Evolutionary conservation across 2,797 vertebrate genomes (phyloP).

Genomic region (Platyrinchus mystaceus): DNA sequence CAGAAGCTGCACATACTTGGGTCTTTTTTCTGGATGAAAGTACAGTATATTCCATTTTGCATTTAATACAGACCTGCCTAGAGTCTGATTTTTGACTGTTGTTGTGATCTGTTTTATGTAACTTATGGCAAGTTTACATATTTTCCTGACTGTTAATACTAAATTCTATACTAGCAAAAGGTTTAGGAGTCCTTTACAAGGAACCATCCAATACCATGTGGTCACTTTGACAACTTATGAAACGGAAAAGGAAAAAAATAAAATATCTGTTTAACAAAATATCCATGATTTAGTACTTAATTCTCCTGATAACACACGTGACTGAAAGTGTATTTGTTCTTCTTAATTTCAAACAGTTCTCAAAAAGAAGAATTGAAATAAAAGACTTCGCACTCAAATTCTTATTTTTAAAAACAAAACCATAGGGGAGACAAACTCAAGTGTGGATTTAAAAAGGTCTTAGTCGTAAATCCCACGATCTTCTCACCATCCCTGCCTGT

Average conservation of each 20-base stretch:
- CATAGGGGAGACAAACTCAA: not conserved
- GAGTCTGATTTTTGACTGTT: constrained; percentile 64
- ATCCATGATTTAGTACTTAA: not conserved
- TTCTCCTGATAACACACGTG: not conserved
- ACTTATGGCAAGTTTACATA: constrained; percentile 77
- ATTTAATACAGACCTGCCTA: constrained; percentile 56
- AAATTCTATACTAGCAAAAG: constrained; percentile 57
- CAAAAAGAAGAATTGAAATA: not conserved
- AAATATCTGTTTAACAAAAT: not conserved
- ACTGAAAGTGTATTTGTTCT: not conserved
- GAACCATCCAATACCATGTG: constrained; percentile 55
- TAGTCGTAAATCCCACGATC: not conserved
- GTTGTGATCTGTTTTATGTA: constrained; percentile 74
- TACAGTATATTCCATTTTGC: constrained; percentile 26
- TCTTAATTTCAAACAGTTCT: not conserved
- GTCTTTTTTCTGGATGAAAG: constrained; percentile 44
- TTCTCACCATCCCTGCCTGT: not conserved
- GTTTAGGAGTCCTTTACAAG: constrained; percentile 59
- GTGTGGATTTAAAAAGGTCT: not conserved
- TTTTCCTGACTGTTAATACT: constrained; percentile 69
- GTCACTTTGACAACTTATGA: not conserved
- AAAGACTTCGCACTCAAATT: not conserved
- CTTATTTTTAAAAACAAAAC: not conserved
- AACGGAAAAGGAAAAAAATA: not conserved
- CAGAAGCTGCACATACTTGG: not conserved